phyloP scores from a whole-genome alignment of 1,140 invertebrate species.

The Mylabris phalerata region DNA sequence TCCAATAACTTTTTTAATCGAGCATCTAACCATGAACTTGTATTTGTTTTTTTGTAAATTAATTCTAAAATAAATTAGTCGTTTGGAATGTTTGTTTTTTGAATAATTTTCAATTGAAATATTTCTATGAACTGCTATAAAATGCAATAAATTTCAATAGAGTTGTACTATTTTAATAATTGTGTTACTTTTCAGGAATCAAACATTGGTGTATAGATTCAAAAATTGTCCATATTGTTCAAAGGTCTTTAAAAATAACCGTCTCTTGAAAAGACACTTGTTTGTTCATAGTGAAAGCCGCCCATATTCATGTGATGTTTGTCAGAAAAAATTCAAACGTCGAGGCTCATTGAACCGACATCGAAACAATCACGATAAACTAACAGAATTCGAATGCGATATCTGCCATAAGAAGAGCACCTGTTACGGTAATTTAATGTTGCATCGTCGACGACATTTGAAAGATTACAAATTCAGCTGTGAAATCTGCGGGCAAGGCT shows the following conservation, averaged over 20 bases:
- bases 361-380: constrained; percentile 35
- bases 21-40: too few relatives aligned
- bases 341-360: constrained; percentile 41
- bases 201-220: background rate
- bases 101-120: too few relatives aligned
- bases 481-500: constrained; percentile 30
- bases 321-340: constrained; percentile 19
- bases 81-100: too few relatives aligned
- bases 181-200: too few relatives aligned
- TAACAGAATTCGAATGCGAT: constrained; percentile 36
- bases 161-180: too few relatives aligned
- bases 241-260: constrained; percentile 49
- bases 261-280: constrained; percentile 51
- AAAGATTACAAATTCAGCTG: constrained; percentile 42
- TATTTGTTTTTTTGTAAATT: too few relatives aligned
- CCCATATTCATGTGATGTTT: constrained; percentile 45
- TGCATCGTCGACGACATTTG: constrained; percentile 57
- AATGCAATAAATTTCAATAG: too few relatives aligned
- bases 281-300: constrained; percentile 54
- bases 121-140: too few relatives aligned
- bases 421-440: constrained; percentile 56
- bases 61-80: too few relatives aligned
- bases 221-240: constrained; percentile 42
- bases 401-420: constrained; percentile 54
- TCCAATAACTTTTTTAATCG: too few relatives aligned